Evolutionary conservation across 2,888 invertebrate genomes (phyloP), one percentile per base, ranked within the genome.

Genomic region (Psococerastis gibbosa): DNA sequence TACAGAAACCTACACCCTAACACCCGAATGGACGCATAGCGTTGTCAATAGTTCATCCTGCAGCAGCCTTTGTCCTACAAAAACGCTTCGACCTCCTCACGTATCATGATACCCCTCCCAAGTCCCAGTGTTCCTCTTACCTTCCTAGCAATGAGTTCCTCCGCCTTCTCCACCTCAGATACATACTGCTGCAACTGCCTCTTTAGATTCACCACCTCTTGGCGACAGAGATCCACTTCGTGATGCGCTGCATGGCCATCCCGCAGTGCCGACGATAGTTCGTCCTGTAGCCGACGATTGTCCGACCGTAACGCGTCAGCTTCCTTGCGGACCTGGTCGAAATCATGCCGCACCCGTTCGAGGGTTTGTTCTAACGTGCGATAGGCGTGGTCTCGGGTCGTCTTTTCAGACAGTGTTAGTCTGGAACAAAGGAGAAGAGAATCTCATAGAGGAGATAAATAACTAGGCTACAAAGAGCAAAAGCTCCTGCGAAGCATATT

Each of bases 141-240:
- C 63, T 76, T 77, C 51, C 75, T 68, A 46, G 75, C 70, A 22
- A 84, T 65, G 46, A 82, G 61, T 53, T 84, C 82, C 59, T 84
- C 83, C 47, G 78, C 78, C 52, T 79, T 68, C 54, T 79, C 75
- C 13, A 85, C 76, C 66, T 84, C 82, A 52, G 74, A 72, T 3
- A 84, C 81, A 62, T 85, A 85, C 54, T 81, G 78, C 54, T 82
- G 81, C 47, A 84, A 60, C 56, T 84, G 81, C 48, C 73, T 69
- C 56, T 78, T 82, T 48, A 84, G 62, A 51, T 75, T 71, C 45
- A 75, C 76, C 17, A 80, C 75, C 64, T 84, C 80, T 54, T 72
- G 68, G 50, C 70, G 70, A 15, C 76, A 71, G 45, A 72, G 70
- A 43, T 77, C 77, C 51, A 80, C 65, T 57, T 80, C 78, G 50